These are phyloP conservation scores for Varecia variegata DNA, from an alignment of 2,797 vertebrate genomes.

Conservation along the genomic window DNA sequence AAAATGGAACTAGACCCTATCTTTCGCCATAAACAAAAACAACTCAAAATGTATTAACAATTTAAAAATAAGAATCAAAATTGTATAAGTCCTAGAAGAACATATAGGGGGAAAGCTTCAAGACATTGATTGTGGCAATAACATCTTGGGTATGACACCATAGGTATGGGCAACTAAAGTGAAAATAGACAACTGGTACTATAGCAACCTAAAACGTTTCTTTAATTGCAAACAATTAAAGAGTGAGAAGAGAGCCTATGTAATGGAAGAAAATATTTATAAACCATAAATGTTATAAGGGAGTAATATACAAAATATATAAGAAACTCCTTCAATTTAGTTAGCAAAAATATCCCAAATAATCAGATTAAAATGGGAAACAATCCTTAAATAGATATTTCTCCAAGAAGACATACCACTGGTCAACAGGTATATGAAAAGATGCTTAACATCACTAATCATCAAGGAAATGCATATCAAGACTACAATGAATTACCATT, in stretches of 20 bases:
- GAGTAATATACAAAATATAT: neutral
- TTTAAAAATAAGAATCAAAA: neutral
- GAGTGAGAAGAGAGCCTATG: neutral
- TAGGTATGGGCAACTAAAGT: neutral
- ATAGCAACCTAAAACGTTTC: neutral
- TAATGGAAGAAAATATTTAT: neutral
- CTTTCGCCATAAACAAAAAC: neutral
- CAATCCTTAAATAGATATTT: neutral
- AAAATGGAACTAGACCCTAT: neutral
- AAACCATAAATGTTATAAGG: neutral
- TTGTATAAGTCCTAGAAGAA: neutral
- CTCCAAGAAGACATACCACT: neutral
- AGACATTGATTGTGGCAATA: neutral
- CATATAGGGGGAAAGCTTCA: neutral
- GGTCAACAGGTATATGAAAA: neutral
- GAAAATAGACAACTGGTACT: neutral
- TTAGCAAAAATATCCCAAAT: neutral
- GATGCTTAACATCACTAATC: neutral
- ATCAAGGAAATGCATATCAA: neutral
- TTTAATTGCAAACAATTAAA: too few relatives aligned
- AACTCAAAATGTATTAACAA: neutral
- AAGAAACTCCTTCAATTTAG: neutral
- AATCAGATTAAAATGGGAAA: neutral
- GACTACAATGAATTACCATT: neutral
- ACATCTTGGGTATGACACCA: neutral